Conservation (phyloP, 2,113 vertebrate genomes). For the Pygoscelis adeliae region DNA sequence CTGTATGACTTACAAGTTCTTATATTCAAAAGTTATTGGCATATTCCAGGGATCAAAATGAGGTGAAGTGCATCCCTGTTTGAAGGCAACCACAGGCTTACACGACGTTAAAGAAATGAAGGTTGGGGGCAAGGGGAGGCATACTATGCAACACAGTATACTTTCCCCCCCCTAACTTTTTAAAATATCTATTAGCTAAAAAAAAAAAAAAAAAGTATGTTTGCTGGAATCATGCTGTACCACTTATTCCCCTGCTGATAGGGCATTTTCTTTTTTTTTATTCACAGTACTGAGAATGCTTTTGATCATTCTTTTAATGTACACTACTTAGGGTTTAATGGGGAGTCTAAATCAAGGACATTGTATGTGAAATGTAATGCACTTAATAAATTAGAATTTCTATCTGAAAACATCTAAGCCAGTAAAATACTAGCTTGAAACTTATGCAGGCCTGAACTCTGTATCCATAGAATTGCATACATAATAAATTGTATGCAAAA, state of each 20-base stretch:
- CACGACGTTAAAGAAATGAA: neutral
- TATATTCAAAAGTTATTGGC: neutral
- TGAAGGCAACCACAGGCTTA: neutral
- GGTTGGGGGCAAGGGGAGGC: accelerated
- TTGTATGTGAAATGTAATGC: neutral
- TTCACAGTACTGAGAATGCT: neutral
- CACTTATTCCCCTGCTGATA: neutral
- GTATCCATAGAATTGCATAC: neutral
- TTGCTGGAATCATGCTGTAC: neutral
- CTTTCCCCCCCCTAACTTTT: accelerated
- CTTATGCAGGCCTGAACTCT: neutral
- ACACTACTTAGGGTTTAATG: neutral
- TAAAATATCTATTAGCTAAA: neutral
- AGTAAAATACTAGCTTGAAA: neutral
- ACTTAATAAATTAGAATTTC: neutral
- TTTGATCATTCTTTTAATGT: neutral
- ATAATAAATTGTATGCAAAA: neutral
- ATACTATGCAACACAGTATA: neutral
- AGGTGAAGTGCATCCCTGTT: neutral
- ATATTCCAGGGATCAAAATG: neutral
- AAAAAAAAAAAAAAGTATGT: neutral
- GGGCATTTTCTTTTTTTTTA: neutral
- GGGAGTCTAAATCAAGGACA: neutral
- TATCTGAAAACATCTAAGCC: neutral
- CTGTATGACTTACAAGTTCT: neutral